Evolutionary conservation across 2,888 invertebrate genomes (phyloP).

Genomic region (Limulus polyphemus): DNA sequence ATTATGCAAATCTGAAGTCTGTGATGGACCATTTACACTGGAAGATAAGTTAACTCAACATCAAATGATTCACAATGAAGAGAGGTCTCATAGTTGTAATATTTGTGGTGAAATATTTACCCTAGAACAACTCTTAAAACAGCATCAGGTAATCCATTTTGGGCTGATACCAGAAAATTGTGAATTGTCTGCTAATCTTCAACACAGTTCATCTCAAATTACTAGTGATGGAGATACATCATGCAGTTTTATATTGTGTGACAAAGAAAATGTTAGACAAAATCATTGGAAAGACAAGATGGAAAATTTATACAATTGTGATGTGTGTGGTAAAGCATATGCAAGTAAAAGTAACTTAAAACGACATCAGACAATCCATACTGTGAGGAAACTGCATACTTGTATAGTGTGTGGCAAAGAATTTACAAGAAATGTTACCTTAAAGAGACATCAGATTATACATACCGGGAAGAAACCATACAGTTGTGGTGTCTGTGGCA

Average conservation of each 20-base stretch:
- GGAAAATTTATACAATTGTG: background rate
- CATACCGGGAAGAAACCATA: constrained; percentile 17
- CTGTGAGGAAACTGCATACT: background rate
- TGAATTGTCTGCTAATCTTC: too few species aligned
- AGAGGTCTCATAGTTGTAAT: background rate
- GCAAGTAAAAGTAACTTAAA: background rate
- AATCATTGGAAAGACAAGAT: background rate
- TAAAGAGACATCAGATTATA: background rate
- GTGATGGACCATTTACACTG: constrained; percentile 13
- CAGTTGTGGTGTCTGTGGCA: constrained; percentile 9
- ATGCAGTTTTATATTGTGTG: background rate
- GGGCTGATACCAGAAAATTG: too few species aligned
- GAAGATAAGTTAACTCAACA: constrained; percentile 24
- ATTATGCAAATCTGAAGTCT: constrained; percentile 12
- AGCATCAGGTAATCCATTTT: background rate
- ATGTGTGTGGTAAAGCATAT: background rate
- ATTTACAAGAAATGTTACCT: background rate
- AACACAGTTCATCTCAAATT: too few species aligned
- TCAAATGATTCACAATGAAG: constrained; percentile 17
- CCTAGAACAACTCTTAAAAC: background rate
- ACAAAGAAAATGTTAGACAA: background rate
- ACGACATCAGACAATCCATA: background rate
- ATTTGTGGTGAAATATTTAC: too few species aligned
- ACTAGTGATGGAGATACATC: background rate
- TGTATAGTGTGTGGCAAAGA: background rate